A percentile compares a stretch with the other conserved stretches of the same genome.
These are phyloP conservation scores for Oreochromis spilurus DNA, from an alignment of 2,113 vertebrate species.

Conservation along the genomic window DNA sequence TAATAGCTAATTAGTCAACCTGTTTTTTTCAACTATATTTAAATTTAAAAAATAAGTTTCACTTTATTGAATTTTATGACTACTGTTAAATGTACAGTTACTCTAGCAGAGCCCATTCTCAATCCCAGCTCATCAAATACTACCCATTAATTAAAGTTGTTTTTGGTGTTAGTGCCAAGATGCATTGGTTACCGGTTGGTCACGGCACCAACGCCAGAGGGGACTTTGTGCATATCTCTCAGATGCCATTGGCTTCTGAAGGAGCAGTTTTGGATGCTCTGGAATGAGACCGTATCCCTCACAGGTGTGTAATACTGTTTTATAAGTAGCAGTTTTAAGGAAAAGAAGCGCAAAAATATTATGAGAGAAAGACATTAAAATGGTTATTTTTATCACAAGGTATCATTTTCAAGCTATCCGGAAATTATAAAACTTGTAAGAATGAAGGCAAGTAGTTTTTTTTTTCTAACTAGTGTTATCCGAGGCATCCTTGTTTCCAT, in stretches of 20 bases:
- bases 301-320: not conserved
- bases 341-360: not conserved
- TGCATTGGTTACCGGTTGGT: not conserved
- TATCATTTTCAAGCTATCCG: not conserved
- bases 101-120: not conserved
- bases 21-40: not conserved
- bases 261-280: not conserved
- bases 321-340: not conserved
- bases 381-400: not conserved
- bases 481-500: constrained; percentile 16
- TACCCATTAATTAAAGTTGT: not conserved
- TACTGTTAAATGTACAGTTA: not conserved
- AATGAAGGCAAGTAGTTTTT: not conserved
- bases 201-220: not conserved
- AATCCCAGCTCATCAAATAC: not conserved
- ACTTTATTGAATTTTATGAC: not conserved
- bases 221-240: not conserved
- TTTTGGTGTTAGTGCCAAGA: not conserved
- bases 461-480: constrained; percentile 3
- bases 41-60: not conserved
- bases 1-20: not conserved
- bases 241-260: not conserved
- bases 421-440: constrained; percentile 10
- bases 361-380: not conserved
- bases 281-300: not conserved